Conservation (phyloP, 2,797 vertebrate genomes). For the Knipowitschia caucasica region DNA sequence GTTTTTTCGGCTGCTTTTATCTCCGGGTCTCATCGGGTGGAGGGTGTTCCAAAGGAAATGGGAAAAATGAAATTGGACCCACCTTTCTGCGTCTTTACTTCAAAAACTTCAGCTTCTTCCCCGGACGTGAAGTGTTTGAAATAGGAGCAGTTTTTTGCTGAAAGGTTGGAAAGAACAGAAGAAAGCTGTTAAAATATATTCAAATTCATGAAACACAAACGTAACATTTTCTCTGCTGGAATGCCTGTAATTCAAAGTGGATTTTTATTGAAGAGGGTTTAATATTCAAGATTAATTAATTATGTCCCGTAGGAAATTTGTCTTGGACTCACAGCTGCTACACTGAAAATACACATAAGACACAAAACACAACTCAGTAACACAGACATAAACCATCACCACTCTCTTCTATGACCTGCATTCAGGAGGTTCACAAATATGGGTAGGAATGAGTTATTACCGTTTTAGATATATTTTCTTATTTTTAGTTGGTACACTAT, state of each 20-base stretch:
- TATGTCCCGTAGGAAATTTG: too few relatives aligned
- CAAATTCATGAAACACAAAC: not conserved
- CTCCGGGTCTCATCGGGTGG: not conserved
- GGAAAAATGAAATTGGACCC: constrained; percentile 37
- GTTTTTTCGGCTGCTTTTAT: constrained; percentile 1
- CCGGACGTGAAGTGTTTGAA: constrained; percentile 97
- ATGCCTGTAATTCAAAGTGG: not conserved
- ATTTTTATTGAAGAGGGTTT: not conserved
- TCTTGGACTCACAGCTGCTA: too few relatives aligned
- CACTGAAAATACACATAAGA: too few relatives aligned
- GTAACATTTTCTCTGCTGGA: not conserved
- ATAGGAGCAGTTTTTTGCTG: constrained; percentile 93
- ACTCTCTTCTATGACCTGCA: too few relatives aligned
- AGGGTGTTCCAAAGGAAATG: not conserved
- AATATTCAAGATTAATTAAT: too few relatives aligned
- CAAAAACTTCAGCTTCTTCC: constrained; percentile 90
- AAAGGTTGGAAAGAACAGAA: constrained; percentile 16
- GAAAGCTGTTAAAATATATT: not conserved
- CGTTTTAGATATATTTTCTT: too few relatives aligned
- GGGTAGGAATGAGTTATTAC: too few relatives aligned
- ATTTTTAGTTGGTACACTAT: too few relatives aligned
- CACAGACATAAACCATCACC: too few relatives aligned
- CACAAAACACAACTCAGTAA: too few relatives aligned
- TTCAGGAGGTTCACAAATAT: too few relatives aligned
- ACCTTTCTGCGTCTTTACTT: constrained; percentile 98